Evolutionary conservation across 2,113 vertebrate species (phyloP).

Genomic region (Dromiciops gliroides): DNA sequence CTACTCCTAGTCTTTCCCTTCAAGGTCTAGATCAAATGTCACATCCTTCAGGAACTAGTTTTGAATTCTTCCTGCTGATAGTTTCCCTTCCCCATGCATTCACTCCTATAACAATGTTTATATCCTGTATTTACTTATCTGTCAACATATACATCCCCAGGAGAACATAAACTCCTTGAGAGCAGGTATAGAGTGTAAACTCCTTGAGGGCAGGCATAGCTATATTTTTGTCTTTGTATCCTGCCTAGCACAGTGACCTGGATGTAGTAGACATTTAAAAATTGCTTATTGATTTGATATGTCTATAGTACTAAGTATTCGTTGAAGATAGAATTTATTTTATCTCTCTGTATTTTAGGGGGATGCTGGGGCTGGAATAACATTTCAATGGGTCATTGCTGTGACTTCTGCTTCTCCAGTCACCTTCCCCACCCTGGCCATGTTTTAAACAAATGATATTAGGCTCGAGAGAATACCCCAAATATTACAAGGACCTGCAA

Average conservation of each 20-base stretch:
- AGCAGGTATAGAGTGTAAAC: background rate
- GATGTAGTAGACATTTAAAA: background rate
- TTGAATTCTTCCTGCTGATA: background rate
- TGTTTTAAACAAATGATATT: background rate
- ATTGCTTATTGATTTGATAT: background rate
- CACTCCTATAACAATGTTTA: background rate
- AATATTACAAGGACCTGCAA: background rate
- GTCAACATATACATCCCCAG: background rate
- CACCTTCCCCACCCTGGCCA: background rate
- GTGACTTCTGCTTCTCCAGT: background rate
- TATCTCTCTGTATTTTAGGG: background rate
- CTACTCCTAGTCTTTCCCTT: background rate
- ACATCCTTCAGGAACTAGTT: background rate
- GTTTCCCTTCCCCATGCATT: background rate
- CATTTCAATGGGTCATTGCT: background rate
- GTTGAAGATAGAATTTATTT: background rate
- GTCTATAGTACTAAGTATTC: background rate
- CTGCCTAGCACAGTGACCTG: background rate
- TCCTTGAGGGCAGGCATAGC: background rate
- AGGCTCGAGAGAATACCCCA: background rate
- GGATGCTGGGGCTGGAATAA: background rate
- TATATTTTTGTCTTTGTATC: background rate
- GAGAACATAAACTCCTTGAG: background rate
- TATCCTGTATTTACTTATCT: background rate
- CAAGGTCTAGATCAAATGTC: background rate